Conservation (phyloP, 2,888 invertebrate genomes). For the Torymus auratus region DNA sequence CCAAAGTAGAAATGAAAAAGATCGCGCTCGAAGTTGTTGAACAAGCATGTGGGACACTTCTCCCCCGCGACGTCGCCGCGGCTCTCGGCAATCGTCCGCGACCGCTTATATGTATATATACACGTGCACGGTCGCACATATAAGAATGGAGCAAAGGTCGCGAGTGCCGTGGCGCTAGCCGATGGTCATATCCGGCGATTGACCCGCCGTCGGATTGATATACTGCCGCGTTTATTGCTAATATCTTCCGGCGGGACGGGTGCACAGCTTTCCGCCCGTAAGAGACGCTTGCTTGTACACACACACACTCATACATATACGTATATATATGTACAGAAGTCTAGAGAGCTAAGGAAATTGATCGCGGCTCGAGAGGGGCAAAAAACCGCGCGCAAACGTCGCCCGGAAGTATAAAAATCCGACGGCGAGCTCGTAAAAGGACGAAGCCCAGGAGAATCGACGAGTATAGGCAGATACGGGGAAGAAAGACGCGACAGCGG, state of each 20-base stretch:
- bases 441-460: slow-evolving; percentile 8
- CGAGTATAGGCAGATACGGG: slow-evolving; percentile 36
- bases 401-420: slow-evolving; percentile 60
- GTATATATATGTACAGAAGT: neutral
- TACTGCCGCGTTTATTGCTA: slow-evolving; percentile 54
- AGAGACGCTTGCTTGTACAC: neutral
- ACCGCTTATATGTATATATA: too few relatives aligned
- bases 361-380: slow-evolving; percentile 38
- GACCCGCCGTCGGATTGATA: slow-evolving; percentile 32
- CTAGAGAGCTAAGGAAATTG: slow-evolving; percentile 45
- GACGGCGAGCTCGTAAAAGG: slow-evolving; percentile 32
- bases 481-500: slow-evolving; percentile 38
- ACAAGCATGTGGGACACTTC: neutral
- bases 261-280: slow-evolving; percentile 7
- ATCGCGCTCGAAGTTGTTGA: neutral
- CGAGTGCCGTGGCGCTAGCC: neutral
- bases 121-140: neutral
- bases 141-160: slow-evolving; percentile 12
- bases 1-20: slow-evolving; percentile 16
- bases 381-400: slow-evolving; percentile 21
- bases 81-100: neutral
- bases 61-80: too few relatives aligned
- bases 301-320: too few relatives aligned
- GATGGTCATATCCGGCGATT: slow-evolving; percentile 31
- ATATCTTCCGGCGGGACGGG: slow-evolving; percentile 46